Conservation (phyloP, 2,888 invertebrate species). For the Congeria kusceri region DNA sequence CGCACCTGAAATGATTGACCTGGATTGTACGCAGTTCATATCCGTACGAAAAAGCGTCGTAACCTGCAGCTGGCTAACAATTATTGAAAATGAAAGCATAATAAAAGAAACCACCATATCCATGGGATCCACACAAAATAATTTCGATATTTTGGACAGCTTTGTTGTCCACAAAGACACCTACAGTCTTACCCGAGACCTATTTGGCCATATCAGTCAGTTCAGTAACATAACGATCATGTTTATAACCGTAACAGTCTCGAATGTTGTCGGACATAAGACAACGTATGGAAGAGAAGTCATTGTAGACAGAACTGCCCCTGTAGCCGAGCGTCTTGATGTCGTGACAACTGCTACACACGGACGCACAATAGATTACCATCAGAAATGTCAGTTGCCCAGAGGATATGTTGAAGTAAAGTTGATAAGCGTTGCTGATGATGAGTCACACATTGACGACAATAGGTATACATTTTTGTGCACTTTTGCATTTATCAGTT, state of each 20-base stretch:
- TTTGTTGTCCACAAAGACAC: conserved; percentile 29
- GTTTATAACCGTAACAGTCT: conserved; percentile 43
- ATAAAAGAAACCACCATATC: conserved; percentile 54
- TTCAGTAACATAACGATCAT: conserved; percentile 28
- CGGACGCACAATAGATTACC: conserved; percentile 11
- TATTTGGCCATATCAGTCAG: conserved; percentile 16
- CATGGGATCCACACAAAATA: conserved; percentile 42
- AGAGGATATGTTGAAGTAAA: conserved; percentile 57
- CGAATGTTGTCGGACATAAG: conserved; percentile 52
- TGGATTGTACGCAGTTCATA: conserved; percentile 60
- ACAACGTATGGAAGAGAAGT: conserved; percentile 46
- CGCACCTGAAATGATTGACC: conserved; percentile 50
- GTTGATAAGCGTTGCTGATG: conserved; percentile 43
- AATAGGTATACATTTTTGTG: conserved; percentile 33
- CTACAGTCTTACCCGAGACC: conserved; percentile 35
- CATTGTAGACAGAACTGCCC: conserved; percentile 58
- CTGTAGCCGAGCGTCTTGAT: conserved; percentile 45
- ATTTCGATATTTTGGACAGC: conserved; percentile 37
- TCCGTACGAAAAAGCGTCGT: conserved; percentile 54
- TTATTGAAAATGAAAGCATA: conserved; percentile 66
- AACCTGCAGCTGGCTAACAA: conserved; percentile 57
- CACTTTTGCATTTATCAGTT: no score
- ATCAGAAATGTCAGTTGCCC: conserved; percentile 65
- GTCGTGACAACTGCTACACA: conserved; percentile 54
- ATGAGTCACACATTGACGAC: conserved; percentile 59